Base-by-base conservation (phyloP, 2,888 invertebrate species). In the Oxycera nigricornis region DNA sequence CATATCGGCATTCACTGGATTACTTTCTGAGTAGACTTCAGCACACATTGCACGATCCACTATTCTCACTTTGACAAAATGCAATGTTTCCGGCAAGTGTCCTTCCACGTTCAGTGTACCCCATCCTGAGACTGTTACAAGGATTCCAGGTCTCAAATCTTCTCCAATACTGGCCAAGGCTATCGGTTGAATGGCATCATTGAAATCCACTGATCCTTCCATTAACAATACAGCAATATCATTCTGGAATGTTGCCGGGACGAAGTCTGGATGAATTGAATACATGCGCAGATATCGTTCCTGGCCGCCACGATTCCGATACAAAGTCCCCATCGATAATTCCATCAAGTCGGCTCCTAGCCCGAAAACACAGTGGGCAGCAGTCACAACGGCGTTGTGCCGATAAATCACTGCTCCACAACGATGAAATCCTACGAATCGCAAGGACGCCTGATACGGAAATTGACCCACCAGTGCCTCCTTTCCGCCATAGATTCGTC, bases 211-310 rank as follows among this genome's bases (percentile, higher is more conserved):
- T 0, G 87, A 81, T 2, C 81, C 83, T 0, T 83, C 75, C 2
- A 90, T 82, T 83, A 86, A 86, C 2, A 90, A 78, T 0, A 90
- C 77, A 0, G 89, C 89, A 20, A 90, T 84, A 73, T 90, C 90
- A 78, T 86, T 86, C 76, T 89, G 88, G 85, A 87, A 86, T 28
- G 82, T 83, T 0, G 79, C 78, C 57, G 82, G 81, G 20, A 84
- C 84, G 79, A 88, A 90, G 0, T 82, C 81, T 3, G 86, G 84
- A 76, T 90, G 87, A 81, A 3, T 2, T 1, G 30, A 30, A n/a
- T 59, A 22, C 35, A 55, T 2, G 2, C 28, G n/a, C 2, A 77
- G 46, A 6, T 39, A 30, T 7, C 61, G 39, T 22, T 62, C 61
- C 30, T 30, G 9, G n/a, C 83, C 83, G 26, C 81, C 82, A 22